These are phyloP conservation scores for Chrysolina americana DNA, from an alignment of 2,888 invertebrate species.

Conservation along the genomic window DNA sequence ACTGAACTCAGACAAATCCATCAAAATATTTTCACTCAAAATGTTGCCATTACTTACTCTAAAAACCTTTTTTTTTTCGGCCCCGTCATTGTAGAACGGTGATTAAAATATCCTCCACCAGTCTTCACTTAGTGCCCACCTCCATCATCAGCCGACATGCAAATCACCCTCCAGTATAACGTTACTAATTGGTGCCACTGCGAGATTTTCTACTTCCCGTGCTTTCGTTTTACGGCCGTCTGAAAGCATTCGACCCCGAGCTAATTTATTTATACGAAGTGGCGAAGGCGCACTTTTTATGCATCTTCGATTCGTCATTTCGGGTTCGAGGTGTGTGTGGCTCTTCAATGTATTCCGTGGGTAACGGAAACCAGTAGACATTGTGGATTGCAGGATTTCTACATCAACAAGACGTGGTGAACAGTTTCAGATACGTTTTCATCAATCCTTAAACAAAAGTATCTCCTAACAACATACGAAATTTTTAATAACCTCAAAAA, in stretches of 20 bases:
- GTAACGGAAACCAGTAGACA: neutral
- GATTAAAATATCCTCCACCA: conserved; percentile 8
- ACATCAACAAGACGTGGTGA: too few relatives aligned
- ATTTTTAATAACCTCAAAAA: too few relatives aligned
- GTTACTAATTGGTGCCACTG: conserved; percentile 55
- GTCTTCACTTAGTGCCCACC: conserved; percentile 1
- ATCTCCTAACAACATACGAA: too few relatives aligned
- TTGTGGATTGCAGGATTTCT: too few relatives aligned
- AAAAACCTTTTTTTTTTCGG: neutral
- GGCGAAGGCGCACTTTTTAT: conserved; percentile 50
- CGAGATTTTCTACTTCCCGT: conserved; percentile 52
- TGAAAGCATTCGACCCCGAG: conserved; percentile 40
- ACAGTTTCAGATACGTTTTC: too few relatives aligned
- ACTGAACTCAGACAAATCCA: too few relatives aligned
- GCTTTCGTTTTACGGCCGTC: conserved; percentile 41
- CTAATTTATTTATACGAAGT: conserved; percentile 52
- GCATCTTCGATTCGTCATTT: conserved; percentile 46
- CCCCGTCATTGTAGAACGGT: neutral
- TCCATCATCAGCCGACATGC: conserved; percentile 45
- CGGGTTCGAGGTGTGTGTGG: conserved; percentile 43
- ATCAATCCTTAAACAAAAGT: too few relatives aligned
- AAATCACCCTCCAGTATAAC: conserved; percentile 49
- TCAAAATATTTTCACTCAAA: too few relatives aligned
- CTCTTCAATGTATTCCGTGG: conserved; percentile 18
- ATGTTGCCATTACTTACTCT: neutral